Conservation (phyloP, 2,888 invertebrate genomes). For the Acrobeloides nanus region DNA sequence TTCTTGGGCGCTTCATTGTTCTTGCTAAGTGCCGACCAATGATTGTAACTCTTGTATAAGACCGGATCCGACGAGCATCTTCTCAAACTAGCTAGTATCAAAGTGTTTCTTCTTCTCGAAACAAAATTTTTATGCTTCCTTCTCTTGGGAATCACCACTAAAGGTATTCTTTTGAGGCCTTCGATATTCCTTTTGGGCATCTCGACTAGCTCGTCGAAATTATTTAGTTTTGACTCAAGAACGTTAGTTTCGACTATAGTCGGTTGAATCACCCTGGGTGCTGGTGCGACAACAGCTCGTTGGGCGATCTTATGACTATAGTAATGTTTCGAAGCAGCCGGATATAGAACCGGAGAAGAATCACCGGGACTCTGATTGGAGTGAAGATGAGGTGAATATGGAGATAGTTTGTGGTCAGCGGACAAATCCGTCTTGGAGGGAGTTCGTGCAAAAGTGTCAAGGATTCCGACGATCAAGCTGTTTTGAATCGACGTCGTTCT, state of each 20-base stretch:
- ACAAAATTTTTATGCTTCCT: constrained; percentile 52
- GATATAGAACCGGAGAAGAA: constrained; percentile 8
- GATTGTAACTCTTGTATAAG: constrained; percentile 45
- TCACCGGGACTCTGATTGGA: neutral
- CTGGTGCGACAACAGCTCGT: constrained; percentile 31
- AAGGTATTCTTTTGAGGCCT: constrained; percentile 37
- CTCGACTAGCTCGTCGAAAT: neutral
- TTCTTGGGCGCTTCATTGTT: constrained; percentile 1
- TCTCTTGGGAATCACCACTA: constrained; percentile 49
- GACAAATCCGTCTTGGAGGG: no score
- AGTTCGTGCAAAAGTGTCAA: no score
- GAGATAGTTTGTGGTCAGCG: no score
- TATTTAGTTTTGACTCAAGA: neutral
- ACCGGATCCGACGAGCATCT: constrained; percentile 45
- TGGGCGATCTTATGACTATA: constrained; percentile 40
- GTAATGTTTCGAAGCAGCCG: constrained; percentile 25
- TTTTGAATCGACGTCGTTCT: no score
- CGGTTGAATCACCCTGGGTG: constrained; percentile 30
- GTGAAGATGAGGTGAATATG: no score
- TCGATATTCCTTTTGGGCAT: constrained; percentile 21
- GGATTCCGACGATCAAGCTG: no score
- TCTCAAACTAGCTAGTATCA: constrained; percentile 36
- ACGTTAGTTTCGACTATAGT: constrained; percentile 17
- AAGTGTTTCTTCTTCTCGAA: constrained; percentile 43
- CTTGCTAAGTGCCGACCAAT: constrained; percentile 31